phyloP scores from a whole-genome alignment of 2,797 vertebrate genomes.

The Falco concolor region DNA sequence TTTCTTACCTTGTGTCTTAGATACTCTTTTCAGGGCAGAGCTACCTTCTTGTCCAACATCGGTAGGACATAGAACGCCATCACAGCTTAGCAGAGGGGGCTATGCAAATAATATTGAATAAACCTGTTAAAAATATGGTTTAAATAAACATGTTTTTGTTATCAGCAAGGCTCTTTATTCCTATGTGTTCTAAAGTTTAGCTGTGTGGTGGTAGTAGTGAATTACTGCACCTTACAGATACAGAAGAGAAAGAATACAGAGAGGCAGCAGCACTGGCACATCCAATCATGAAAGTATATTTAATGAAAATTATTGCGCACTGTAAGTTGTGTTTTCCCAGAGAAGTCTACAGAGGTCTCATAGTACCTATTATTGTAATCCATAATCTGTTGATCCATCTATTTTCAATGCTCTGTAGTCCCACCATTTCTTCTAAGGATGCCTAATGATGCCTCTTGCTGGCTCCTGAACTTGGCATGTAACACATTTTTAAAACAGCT shows the following conservation, averaged over 20 bases:
- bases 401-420: not conserved
- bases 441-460: not conserved
- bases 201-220: not conserved
- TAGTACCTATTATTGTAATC: not conserved
- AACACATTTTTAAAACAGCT: not conserved
- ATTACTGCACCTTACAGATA: not conserved
- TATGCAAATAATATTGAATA: not conserved
- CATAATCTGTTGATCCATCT: not conserved
- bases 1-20: not conserved
- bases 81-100: accelerated
- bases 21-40: not conserved
- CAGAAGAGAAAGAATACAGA: not conserved
- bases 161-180: not conserved
- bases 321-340: not conserved
- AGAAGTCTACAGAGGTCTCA: not conserved
- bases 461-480: not conserved
- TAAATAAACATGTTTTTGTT: not conserved
- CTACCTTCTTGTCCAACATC: not conserved
- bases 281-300: not conserved
- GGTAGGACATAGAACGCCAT: not conserved
- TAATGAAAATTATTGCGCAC: not conserved
- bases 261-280: not conserved
- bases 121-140: not conserved
- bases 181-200: not conserved
- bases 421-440: not conserved